Evolutionary conservation across 2,113 vertebrate species (phyloP).

Genomic region (Telmatochromis brachygnathus): DNA sequence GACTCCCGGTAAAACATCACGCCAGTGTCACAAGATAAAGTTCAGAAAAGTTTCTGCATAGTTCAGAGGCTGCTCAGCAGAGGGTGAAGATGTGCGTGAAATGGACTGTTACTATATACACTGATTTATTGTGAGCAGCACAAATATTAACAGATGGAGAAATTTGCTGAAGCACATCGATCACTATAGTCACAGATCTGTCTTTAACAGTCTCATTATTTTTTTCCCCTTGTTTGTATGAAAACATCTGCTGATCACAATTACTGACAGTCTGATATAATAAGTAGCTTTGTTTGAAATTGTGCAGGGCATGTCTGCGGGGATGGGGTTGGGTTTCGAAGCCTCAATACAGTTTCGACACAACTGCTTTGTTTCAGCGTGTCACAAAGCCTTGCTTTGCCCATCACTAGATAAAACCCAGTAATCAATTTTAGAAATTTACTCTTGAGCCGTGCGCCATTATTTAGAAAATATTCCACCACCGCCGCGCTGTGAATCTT

Average conservation of each 20-base stretch:
- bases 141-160: background rate
- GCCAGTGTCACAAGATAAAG: background rate
- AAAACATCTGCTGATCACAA: background rate
- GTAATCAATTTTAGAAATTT: background rate
- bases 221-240: background rate
- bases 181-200: background rate
- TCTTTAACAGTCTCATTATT: background rate
- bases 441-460: background rate
- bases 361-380: background rate
- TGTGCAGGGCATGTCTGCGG: background rate
- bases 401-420: background rate
- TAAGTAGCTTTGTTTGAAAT: background rate
- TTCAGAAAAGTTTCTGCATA: background rate
- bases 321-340: background rate
- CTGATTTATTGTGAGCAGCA: background rate
- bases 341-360: background rate
- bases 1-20: background rate
- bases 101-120: background rate
- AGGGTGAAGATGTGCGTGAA: background rate
- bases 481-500: background rate
- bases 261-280: background rate
- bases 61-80: background rate
- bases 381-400: background rate
- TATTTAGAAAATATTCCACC: background rate
- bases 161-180: background rate